Percentiles rank a stretch among this genome's conserved stretches.
Evolutionary conservation across 1,140 invertebrate genomes (phyloP).

Genomic region (Drosophila gunungcola): DNA sequence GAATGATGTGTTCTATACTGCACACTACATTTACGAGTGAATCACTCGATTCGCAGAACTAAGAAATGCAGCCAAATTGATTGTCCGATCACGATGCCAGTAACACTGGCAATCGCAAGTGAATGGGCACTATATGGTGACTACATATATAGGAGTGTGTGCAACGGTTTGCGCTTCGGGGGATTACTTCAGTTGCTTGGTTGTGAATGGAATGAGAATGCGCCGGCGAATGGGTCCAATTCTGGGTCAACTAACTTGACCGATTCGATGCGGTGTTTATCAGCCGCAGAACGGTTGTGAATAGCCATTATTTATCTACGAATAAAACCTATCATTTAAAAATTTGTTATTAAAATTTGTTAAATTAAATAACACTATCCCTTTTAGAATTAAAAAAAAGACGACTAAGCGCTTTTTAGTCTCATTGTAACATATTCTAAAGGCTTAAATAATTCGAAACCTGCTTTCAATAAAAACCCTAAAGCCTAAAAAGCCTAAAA

Average conservation of each 20-base stretch:
- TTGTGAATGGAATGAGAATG: constrained; percentile 45
- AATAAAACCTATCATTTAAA: too few species aligned
- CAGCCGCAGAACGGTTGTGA: background rate
- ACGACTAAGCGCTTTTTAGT: too few species aligned
- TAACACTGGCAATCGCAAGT: constrained; percentile 34
- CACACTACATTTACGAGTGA: constrained; percentile 11
- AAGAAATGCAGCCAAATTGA: constrained; percentile 43
- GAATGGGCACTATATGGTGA: constrained; percentile 30
- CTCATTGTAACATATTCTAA: too few species aligned
- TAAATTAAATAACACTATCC: background rate
- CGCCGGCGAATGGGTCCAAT: background rate
- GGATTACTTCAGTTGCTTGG: constrained; percentile 13
- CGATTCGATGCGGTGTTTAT: constrained; percentile 11
- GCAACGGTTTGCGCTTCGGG: constrained; percentile 17
- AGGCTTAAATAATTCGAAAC: too few species aligned
- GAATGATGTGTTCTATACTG: constrained; percentile 16
- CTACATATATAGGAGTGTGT: constrained; percentile 7
- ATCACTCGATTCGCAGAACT: constrained; percentile 34
- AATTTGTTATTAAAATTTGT: background rate
- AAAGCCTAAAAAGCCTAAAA: too few species aligned
- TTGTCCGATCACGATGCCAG: constrained; percentile 50
- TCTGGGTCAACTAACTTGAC: constrained; percentile 32
- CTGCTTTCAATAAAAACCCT: too few species aligned
- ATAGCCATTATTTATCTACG: constrained; percentile 6
- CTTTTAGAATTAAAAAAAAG: background rate